phyloP scores from a whole-genome alignment of 2,797 vertebrate genomes.

The Lerista edwardsae region DNA sequence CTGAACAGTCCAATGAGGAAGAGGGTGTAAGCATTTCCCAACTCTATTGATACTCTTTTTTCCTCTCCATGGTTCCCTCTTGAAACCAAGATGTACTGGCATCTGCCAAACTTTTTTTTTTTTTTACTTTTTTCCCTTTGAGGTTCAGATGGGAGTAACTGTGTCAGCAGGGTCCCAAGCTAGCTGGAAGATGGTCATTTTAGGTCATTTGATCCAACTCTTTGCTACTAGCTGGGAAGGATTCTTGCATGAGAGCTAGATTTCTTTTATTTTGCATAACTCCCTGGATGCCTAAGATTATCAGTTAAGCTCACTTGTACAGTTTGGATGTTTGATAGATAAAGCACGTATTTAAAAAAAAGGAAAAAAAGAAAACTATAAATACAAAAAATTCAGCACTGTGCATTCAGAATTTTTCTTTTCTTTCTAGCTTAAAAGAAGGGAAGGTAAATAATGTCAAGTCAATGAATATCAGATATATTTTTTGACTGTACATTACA shows the following conservation, averaged over 20 bases:
- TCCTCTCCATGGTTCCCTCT: background rate
- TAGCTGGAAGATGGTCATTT: background rate
- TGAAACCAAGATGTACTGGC: background rate
- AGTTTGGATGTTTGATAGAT: conserved; percentile 82
- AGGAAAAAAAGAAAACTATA: conserved; percentile 62
- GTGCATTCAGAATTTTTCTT: conserved; percentile 77
- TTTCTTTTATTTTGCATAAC: conserved; percentile 57
- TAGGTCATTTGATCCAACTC: conserved; percentile 28
- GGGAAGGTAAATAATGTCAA: conserved; percentile 81
- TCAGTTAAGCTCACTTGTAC: conserved; percentile 75
- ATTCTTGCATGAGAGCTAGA: conserved; percentile 64
- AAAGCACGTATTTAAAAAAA: conserved; percentile 76
- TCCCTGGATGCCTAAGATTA: conserved; percentile 40
- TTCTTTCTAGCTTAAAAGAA: conserved; percentile 77
- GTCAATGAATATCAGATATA: conserved; percentile 86
- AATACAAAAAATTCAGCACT: conserved; percentile 76
- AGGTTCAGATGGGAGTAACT: conserved; percentile 26
- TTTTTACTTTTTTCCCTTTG: conserved; percentile 10
- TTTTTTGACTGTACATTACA: conserved; percentile 87
- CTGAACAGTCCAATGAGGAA: background rate
- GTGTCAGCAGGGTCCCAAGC: conserved; percentile 37
- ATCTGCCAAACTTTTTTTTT: conserved; percentile 7
- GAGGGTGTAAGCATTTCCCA: background rate
- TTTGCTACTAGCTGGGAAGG: conserved; percentile 47
- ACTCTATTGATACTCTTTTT: conserved; percentile 14